Base-by-base conservation (phyloP, 1,140 invertebrate genomes). In the Diploscapter pachys region DNA sequence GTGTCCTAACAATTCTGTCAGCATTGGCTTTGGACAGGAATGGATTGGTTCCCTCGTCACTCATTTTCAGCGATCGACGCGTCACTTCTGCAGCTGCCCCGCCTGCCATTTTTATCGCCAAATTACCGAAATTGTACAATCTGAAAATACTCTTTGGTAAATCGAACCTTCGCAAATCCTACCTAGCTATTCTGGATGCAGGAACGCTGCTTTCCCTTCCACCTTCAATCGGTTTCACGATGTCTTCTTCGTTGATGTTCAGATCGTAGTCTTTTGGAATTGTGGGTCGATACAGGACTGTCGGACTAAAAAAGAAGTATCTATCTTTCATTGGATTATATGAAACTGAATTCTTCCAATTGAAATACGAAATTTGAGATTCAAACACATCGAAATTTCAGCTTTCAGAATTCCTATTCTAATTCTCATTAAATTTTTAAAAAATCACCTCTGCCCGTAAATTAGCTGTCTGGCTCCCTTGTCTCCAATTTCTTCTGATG, bases 1-100 rank as follows among this genome's bases (percentile, higher is more conserved):
- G 87, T 0, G 95, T 99, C 82, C 95, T 91, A 48, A 99, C 97
- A 85, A 99, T 98, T 86, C 95, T 89, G 86, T 98, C 93, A 49
- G 93, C 93, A 89, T 99, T 99, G 0, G 94, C 93, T 84, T 95
- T 91, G 63, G 92, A 95, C 8, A 89, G 70, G 67, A 89, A 87
- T n/a, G 80, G 80, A 74, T 86, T 87, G 31, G 31, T 31, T 57
- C 66, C 66, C 63, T 71, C 74, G 11, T 63, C 31, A 53, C 3
- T 79, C 92, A 0, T 68, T 55, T 67, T 67, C 6, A 98, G 83
- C 5, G 91, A 91, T 81, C 93, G 90, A 73, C 93, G 90, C 0
- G 94, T 92, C 71, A 95, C 90, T 89, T 99, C 96, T 2, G 93
- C 92, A 3, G 94, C 85, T 6, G 96, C 94, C 48, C 96, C 96